Evolutionary conservation across 2,888 invertebrate genomes (phyloP), one percentile per base, ranked within the genome.

Genomic region (Salpingus planirostris): DNA sequence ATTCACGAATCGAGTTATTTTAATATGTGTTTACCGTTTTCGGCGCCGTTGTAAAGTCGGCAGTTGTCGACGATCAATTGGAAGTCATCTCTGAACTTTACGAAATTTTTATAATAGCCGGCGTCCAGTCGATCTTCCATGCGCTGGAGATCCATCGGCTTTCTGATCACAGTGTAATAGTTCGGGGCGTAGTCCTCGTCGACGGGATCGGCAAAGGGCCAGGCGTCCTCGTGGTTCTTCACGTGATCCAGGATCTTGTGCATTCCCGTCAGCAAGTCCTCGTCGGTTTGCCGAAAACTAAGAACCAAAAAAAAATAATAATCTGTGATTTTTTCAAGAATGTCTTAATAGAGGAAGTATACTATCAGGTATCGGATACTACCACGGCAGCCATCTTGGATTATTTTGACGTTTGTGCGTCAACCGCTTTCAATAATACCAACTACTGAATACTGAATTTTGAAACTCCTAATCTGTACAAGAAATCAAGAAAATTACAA

Each of bases 171-270:
- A 1, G 80, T 73, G 55, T 81, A 81, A 58, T 81, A 85, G 62
- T 86, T 83, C 0, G 93, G 92, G 0, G 92, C 92, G 59, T 86
- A 88, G 55, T 88, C 86, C 58, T 92, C 91, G 52, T 91, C 88
- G 1, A 93, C 92, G 0, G 92, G 88, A 57, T 91, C 89, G 59
- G 86, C 74, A 64, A 95, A 93, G 1, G 92, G 92, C 92, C 92
- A 93, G 1, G 92, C 89, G 60, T 93, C 91, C 34, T 85, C 80
- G 59, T 92, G 90, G 50, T 82, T 80, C 54, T 85, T 87, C 21
- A 93, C 75, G 53, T 82, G 78, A 59, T 90, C 87, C 34, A 93
- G 68, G 35, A 93, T 88, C 71, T 90, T 90, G 64, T 89, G 87
- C 86, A 90, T 86, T 28, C 89, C 89, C 32, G 86, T 87, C 59